Evolutionary conservation across 2,888 invertebrate genomes (phyloP).

Genomic region (Pimpla rufipes): DNA sequence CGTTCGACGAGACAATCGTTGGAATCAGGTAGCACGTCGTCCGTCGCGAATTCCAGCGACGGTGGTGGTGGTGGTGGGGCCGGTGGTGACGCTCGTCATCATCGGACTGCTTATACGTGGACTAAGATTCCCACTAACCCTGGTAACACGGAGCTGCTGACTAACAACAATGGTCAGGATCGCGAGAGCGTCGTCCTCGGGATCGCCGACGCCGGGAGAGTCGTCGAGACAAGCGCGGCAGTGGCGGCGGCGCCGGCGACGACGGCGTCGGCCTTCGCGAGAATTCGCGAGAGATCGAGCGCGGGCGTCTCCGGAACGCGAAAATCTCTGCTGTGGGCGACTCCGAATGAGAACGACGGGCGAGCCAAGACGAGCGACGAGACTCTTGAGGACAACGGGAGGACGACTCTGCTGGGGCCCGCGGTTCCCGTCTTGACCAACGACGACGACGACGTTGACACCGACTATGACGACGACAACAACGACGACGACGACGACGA

Average conservation of each 20-base stretch:
- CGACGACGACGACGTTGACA: too few species aligned
- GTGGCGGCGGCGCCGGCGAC: too few species aligned
- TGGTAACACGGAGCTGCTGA: constrained; percentile 79
- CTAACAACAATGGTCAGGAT: constrained; percentile 80
- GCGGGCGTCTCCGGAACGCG: constrained; percentile 14
- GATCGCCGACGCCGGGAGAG: constrained; percentile 41
- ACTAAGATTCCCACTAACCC: constrained; percentile 80
- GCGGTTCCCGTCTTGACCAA: constrained; percentile 2
- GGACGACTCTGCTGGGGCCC: neutral
- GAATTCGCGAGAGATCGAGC: constrained; percentile 22
- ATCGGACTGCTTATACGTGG: constrained; percentile 73
- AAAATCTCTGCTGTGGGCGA: constrained; percentile 56
- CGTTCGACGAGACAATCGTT: constrained; percentile 3
- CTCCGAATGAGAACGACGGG: constrained; percentile 31
- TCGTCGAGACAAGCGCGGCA: constrained; percentile 1
- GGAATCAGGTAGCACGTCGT: neutral
- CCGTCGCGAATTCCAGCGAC: constrained; percentile 37
- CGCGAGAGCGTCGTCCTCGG: constrained; percentile 70
- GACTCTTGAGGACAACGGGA: constrained; percentile 9
- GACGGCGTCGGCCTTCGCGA: neutral
- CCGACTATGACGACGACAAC: too few species aligned
- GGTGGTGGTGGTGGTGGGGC: constrained; percentile 70
- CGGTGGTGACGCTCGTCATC: constrained; percentile 65
- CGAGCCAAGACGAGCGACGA: constrained; percentile 60
- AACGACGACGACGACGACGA: too few species aligned